Evolutionary conservation across 2,888 invertebrate species (phyloP).

Genomic region (Geophilus truncorum): DNA sequence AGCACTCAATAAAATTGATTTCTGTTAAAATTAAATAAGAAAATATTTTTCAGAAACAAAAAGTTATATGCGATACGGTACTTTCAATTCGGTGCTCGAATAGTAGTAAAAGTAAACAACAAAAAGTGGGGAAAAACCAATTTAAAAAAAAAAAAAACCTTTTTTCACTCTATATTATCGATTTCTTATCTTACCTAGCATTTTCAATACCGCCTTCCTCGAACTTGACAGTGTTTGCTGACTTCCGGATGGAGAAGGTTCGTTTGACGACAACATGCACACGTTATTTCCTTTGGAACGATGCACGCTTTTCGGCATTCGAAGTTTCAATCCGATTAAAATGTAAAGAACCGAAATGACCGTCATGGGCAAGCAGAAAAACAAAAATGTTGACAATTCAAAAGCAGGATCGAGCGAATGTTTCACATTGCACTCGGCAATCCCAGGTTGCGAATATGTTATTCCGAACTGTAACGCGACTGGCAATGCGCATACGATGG

Average conservation of each 20-base stretch:
- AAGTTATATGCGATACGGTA: no score
- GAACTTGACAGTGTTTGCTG: slow-evolving; percentile 40
- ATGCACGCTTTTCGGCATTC: slow-evolving; percentile 25
- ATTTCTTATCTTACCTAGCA: slow-evolving; percentile 58
- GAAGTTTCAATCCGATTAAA: slow-evolving; percentile 45
- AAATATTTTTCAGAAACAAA: no score
- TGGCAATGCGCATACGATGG: slow-evolving; percentile 63
- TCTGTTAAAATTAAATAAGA: no score
- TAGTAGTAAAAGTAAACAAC: no score
- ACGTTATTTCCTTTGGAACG: not conserved
- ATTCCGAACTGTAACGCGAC: slow-evolving; percentile 77
- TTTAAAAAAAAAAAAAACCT: no score
- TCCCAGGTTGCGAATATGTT: slow-evolving; percentile 48
- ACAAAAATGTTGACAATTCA: slow-evolving; percentile 69
- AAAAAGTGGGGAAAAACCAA: no score
- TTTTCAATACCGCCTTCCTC: slow-evolving; percentile 53
- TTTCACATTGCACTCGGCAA: slow-evolving; percentile 57
- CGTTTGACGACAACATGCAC: not conserved
- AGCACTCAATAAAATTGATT: no score
- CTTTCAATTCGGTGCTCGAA: no score
- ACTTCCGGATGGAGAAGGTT: not conserved
- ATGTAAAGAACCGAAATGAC: slow-evolving; percentile 72
- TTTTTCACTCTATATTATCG: not conserved
- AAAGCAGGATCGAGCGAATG: slow-evolving; percentile 65
- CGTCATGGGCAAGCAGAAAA: slow-evolving; percentile 82